phyloP scores from a whole-genome alignment of 2,797 vertebrate genomes.

The Sebastes iracundus region DNA sequence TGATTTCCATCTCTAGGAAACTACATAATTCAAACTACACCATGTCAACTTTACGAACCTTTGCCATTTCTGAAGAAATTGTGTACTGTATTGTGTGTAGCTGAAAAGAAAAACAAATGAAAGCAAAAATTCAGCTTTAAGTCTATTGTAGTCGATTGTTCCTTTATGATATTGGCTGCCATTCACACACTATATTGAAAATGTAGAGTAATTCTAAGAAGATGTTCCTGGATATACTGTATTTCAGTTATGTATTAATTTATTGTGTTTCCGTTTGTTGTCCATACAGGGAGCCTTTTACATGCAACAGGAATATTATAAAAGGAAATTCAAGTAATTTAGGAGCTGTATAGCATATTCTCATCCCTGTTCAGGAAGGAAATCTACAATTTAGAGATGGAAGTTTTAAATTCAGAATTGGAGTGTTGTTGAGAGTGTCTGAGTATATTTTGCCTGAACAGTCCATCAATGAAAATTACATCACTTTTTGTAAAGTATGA shows the following conservation, averaged over 20 bases:
- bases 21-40: not conserved
- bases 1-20: not conserved
- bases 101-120: not conserved
- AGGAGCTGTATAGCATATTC: not conserved
- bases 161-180: not conserved
- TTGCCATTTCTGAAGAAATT: not conserved
- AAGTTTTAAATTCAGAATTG: not conserved
- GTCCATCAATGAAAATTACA: not conserved
- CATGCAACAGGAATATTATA: not conserved
- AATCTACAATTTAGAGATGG: not conserved
- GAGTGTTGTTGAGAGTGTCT: not conserved
- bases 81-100: not conserved
- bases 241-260: not conserved
- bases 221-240: not conserved
- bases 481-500: not conserved
- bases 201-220: not conserved
- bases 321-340: constrained; percentile 15
- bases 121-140: not conserved
- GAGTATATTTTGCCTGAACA: constrained; percentile 3
- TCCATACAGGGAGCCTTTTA: not conserved
- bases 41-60: not conserved
- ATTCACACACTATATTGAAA: not conserved
- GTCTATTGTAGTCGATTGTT: not conserved
- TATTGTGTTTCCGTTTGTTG: not conserved
- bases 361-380: not conserved